A percentile compares a stretch with the other conserved stretches of the same genome.
Conservation (phyloP, 2,113 vertebrate species). For the Tupaia tana region DNA sequence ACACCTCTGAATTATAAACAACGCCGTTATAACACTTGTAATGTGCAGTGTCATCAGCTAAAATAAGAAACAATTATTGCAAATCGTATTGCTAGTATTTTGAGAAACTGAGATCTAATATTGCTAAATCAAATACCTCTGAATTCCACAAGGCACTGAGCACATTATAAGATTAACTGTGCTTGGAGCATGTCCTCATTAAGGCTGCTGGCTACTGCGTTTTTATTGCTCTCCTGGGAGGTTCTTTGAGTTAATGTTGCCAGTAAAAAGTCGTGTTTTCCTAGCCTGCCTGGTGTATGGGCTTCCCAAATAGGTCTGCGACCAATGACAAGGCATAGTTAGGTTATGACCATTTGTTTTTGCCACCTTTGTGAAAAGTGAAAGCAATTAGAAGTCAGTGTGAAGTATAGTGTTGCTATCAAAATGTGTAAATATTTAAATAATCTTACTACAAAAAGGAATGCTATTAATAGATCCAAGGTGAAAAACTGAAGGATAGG, state of each 20-base stretch:
- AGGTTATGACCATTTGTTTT: slow-evolving; percentile 77
- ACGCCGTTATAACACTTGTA: slow-evolving; percentile 77
- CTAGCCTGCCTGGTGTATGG: slow-evolving; percentile 74
- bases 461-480: background rate
- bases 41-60: slow-evolving; percentile 80
- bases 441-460: background rate
- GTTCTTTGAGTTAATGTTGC: slow-evolving; percentile 84
- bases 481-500: background rate
- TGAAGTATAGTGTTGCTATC: background rate
- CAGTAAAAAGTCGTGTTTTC: slow-evolving; percentile 83
- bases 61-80: slow-evolving; percentile 84
- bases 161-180: slow-evolving; percentile 86
- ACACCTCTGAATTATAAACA: slow-evolving; percentile 80
- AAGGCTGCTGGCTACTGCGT: slow-evolving; percentile 84
- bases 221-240: slow-evolving; percentile 86
- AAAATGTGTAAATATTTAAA: slow-evolving; percentile 52
- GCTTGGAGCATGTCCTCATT: slow-evolving; percentile 85
- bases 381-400: slow-evolving; percentile 78
- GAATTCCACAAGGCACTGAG: slow-evolving; percentile 84
- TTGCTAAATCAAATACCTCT: slow-evolving; percentile 85
- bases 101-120: slow-evolving; percentile 84
- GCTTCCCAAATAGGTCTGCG: slow-evolving; percentile 78
- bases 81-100: slow-evolving; percentile 84
- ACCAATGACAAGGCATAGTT: slow-evolving; percentile 72
- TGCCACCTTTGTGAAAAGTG: slow-evolving; percentile 51